phyloP scores from a whole-genome alignment of 2,113 vertebrate species.

The Anolis sagrei region DNA sequence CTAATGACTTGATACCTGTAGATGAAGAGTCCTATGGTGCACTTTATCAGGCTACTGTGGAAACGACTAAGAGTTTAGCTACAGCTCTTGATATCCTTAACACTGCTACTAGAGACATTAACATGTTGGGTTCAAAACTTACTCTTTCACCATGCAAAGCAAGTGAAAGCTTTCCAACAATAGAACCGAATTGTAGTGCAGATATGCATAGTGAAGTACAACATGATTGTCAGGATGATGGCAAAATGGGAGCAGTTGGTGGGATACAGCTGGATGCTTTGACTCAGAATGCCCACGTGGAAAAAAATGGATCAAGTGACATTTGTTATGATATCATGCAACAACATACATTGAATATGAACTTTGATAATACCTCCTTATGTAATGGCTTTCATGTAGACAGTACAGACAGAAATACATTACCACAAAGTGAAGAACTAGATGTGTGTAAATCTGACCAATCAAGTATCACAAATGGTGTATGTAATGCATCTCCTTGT shows the following conservation, averaged over 20 bases:
- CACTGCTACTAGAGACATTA: slow-evolving; percentile 86
- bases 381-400: slow-evolving; percentile 85
- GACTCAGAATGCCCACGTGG: slow-evolving; percentile 72
- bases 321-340: slow-evolving; percentile 76
- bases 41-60: slow-evolving; percentile 93
- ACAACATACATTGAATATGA: slow-evolving; percentile 62
- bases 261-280: slow-evolving; percentile 76
- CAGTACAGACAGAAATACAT: slow-evolving; percentile 57
- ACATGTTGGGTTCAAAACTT: slow-evolving; percentile 81
- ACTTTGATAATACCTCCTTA: slow-evolving; percentile 69
- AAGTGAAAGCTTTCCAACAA: slow-evolving; percentile 71
- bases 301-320: slow-evolving; percentile 84
- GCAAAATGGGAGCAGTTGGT: slow-evolving; percentile 88
- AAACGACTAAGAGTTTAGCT: slow-evolving; percentile 92
- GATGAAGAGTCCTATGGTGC: slow-evolving; percentile 89
- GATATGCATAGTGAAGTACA: slow-evolving; percentile 75
- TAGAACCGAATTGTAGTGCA: slow-evolving; percentile 72
- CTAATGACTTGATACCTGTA: slow-evolving; percentile 85
- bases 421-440: slow-evolving; percentile 70
- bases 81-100: slow-evolving; percentile 91
- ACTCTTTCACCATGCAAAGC: slow-evolving; percentile 73
- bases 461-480: slow-evolving; percentile 72
- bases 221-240: slow-evolving; percentile 79
- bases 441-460: slow-evolving; percentile 65
- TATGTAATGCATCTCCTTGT: slow-evolving; percentile 68